Evolutionary conservation across 2,113 vertebrate genomes (phyloP).

Genomic region (Lasiurus cinereus): DNA sequence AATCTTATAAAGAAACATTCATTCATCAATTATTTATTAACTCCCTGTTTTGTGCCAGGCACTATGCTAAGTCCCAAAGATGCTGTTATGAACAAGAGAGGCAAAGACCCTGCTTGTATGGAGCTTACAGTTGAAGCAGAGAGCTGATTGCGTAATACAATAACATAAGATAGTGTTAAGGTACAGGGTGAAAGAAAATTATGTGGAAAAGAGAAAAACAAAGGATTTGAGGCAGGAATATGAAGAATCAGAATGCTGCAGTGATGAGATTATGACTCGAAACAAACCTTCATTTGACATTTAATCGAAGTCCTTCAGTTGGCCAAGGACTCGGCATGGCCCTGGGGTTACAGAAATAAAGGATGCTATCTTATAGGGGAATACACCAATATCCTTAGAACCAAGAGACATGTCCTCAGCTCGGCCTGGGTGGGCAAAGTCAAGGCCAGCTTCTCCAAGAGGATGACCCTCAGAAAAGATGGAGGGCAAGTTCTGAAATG

Average conservation of each 20-base stretch:
- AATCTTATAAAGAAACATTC: constrained; percentile 6
- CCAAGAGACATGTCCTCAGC: neutral
- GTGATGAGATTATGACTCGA: neutral
- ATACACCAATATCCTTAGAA: neutral
- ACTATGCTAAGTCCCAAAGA: neutral
- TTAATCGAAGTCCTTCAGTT: neutral
- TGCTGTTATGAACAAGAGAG: neutral
- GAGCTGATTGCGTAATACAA: neutral
- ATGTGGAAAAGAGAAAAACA: neutral
- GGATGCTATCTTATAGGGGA: neutral
- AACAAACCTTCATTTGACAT: neutral
- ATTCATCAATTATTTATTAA: neutral
- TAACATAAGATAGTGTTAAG: neutral
- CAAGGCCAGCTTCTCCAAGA: neutral
- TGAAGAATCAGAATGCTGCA: neutral
- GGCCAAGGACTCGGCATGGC: neutral
- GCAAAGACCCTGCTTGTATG: neutral
- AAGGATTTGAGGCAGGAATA: neutral
- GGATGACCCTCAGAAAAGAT: rapidly evolving
- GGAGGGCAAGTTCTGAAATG: neutral
- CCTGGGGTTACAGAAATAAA: neutral
- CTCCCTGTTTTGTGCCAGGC: neutral
- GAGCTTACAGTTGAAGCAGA: neutral
- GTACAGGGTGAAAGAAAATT: neutral
- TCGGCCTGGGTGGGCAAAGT: neutral